These are phyloP conservation scores for Brachypterus glaber DNA, from an alignment of 2,888 invertebrate genomes.

Conservation along the genomic window DNA sequence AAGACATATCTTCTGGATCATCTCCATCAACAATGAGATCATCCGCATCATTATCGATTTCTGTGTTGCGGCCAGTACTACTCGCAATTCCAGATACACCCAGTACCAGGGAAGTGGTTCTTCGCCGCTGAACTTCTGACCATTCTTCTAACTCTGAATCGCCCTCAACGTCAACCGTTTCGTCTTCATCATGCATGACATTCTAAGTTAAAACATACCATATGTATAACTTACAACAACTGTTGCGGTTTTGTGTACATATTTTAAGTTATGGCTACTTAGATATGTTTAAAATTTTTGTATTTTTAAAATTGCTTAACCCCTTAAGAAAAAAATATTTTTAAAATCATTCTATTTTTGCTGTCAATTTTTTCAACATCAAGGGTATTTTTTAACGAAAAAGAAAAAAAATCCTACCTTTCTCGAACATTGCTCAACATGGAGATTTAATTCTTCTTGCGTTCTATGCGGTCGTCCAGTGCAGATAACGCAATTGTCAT, in stretches of 20 bases:
- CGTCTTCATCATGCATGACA: conserved; percentile 49
- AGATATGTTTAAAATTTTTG: no score
- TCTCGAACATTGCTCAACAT: conserved; percentile 54
- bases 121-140: conserved; percentile 38
- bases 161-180: conserved; percentile 59
- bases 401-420: conserved; percentile 37
- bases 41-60: conserved; percentile 36
- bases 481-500: conserved; percentile 60
- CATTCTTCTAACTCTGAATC: conserved; percentile 50
- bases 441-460: conserved; percentile 52
- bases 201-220: conserved; percentile 19
- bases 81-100: conserved; percentile 28
- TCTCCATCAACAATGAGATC: conserved; percentile 41
- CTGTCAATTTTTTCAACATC: conserved; percentile 5
- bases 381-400: conserved; percentile 1
- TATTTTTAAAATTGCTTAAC: no score
- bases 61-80: conserved; percentile 33
- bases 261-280: no score
- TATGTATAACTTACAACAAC: no score
- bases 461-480: conserved; percentile 46
- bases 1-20: conserved; percentile 36
- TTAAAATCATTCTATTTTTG: no score
- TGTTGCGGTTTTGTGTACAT: no score
- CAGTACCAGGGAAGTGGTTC: conserved; percentile 29
- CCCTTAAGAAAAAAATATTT: no score